Evolutionary conservation across 2,888 invertebrate species (phyloP), one percentile per base, ranked within the genome.

Genomic region (Microlaimidae sp.): DNA sequence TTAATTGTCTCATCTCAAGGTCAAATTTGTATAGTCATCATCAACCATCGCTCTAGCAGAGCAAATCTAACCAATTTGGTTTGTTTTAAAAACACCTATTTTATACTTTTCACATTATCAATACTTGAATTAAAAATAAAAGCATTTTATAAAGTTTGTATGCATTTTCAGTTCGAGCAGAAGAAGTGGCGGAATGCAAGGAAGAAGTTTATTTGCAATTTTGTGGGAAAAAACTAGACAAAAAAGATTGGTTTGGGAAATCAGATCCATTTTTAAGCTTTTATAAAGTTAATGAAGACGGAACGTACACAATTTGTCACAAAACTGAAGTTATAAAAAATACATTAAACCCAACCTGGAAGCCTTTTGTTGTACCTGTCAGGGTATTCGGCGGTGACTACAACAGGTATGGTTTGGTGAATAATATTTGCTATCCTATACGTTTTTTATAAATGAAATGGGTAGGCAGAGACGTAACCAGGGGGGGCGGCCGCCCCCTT

Each of bases 331-430:
- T 73, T 17, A 69, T 74, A 49, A 75, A 72, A 62, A 74, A 73
- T 56, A 75, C 74, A 10, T 62, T 75, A 42, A 75, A 77, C 62
- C 78, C 79, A 17, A 71, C 69, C 4, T 79, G 78, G 78, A 68
- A 69, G 55, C 64, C 72, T 5, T 73, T 78, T 54, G 69, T 69
- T 2, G 59, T 78, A 19, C 67, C 73, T 25, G 67, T 75, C 1
- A 65, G 74, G 42, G 64, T 71, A 7, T 64, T 79, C 48, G 75
- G 74, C 60, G 75, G 75, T 7, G 65, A 67, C 51, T 53, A 54
- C 21, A 56, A 59, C 24, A 29, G 53, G 53, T 53, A 19, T 2
- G 43, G 21, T 19, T 13, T 38, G 38, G 13, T n/a, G 38, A 13
- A 10, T 38, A 13, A 13, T 38, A n/a, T 38, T 38, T 38, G 38